Conservation (phyloP, 2,113 vertebrate genomes). For the Dunckerocampus dactyliophorus region DNA sequence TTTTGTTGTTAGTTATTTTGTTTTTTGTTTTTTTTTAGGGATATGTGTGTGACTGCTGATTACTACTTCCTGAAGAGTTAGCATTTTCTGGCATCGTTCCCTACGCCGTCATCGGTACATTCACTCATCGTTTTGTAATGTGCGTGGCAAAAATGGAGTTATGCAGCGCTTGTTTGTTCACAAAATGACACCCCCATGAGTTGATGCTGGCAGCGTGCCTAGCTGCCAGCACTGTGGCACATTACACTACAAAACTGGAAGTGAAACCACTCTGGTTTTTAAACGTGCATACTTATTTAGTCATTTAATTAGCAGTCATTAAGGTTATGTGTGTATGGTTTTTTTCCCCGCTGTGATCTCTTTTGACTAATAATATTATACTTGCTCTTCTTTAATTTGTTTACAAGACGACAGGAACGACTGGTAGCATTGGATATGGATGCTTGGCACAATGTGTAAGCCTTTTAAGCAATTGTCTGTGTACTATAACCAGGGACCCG, state of each 20-base stretch:
- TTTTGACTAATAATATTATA: constrained; percentile 64
- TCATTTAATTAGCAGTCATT: constrained; percentile 67
- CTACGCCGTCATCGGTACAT: constrained; percentile 61
- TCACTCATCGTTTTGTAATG: constrained; percentile 64
- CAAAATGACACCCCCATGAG: constrained; percentile 67
- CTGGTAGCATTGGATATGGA: neutral
- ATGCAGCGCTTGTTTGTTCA: constrained; percentile 71
- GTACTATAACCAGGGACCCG: neutral
- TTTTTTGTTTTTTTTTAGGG: constrained; percentile 15
- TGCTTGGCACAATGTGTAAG: neutral
- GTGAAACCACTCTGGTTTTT: constrained; percentile 62
- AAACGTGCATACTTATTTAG: constrained; percentile 68
- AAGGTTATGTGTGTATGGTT: constrained; percentile 39
- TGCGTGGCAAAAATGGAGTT: constrained; percentile 68
- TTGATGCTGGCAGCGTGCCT: constrained; percentile 69
- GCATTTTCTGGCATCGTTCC: constrained; percentile 57
- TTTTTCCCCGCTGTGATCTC: constrained; percentile 45
- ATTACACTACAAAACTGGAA: constrained; percentile 62
- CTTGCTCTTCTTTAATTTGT: constrained; percentile 62
- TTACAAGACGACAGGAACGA: constrained; percentile 52
- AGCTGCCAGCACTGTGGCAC: constrained; percentile 49
- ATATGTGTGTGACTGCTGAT: constrained; percentile 48
- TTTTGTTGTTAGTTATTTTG: too few species aligned
- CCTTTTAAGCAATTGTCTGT: neutral
- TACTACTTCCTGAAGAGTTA: constrained; percentile 62